These are phyloP conservation scores for Chloromyia formosa DNA, from an alignment of 2,888 invertebrate genomes.

Conservation along the genomic window DNA sequence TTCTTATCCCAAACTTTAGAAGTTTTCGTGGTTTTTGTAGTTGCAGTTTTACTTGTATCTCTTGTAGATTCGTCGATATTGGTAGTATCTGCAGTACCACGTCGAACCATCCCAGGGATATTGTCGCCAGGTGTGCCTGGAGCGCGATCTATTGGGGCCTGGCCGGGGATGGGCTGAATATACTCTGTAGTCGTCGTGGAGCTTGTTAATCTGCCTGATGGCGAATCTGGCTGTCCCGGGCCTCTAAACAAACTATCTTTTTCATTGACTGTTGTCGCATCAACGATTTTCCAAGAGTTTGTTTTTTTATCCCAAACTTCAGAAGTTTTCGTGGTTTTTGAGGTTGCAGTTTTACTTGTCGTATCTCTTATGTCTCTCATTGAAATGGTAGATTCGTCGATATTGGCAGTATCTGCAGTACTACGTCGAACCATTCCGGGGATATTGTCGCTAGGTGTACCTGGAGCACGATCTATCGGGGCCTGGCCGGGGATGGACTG, in stretches of 20 bases:
- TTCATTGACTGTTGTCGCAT: slow-evolving; percentile 50
- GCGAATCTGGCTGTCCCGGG: not conserved
- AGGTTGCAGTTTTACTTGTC: too few relatives aligned
- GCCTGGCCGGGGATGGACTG: too few relatives aligned
- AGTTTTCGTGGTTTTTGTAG: not conserved
- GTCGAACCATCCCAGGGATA: too few relatives aligned
- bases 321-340: slow-evolving; percentile 50
- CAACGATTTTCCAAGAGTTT: slow-evolving; percentile 51
- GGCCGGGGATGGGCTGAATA: not conserved
- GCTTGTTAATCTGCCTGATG: not conserved
- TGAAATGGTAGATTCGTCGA: too few relatives aligned
- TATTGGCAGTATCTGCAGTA: too few relatives aligned
- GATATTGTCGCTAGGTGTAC: too few relatives aligned
- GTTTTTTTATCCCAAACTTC: slow-evolving; percentile 52
- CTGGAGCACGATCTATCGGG: too few relatives aligned
- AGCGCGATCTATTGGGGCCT: not conserved
- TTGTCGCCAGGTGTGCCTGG: not conserved
- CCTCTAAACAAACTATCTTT: slow-evolving; percentile 43
- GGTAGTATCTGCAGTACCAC: too few relatives aligned
- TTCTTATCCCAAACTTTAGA: slow-evolving; percentile 48
- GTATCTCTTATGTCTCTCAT: too few relatives aligned
- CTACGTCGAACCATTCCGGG: too few relatives aligned
- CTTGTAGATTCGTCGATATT: too few relatives aligned
- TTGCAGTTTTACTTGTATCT: too few relatives aligned
- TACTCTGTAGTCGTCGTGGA: not conserved